Evolutionary conservation across 2,113 vertebrate genomes (phyloP).

Genomic region (rabbit (Oryctolagus cuniculus)): mOryCun1.1 NC_091453.1:96720501-96721000

Average conservation of each 20-base stretch:
- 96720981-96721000: neutral
- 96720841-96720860: constrained; percentile 70
- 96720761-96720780: constrained; percentile 16
- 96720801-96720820: constrained; percentile 57
- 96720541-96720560: neutral
- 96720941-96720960: constrained; percentile 3
- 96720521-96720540: neutral
- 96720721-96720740: neutral
- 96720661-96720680: neutral
- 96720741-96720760: constrained; percentile 20
- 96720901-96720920: neutral
- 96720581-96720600: neutral
- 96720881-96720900: constrained; percentile 14
- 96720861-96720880: neutral
- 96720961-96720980: constrained; percentile 25
- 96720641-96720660: constrained; percentile 15
- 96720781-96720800: constrained; percentile 34
- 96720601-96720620: neutral
- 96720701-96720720: neutral
- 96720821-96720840: constrained; percentile 55
- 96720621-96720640: neutral
- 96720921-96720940: neutral
- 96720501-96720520: neutral
- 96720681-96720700: neutral
- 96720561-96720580: neutral